Evolutionary conservation across 2,888 invertebrate genomes (phyloP).

Genomic region (Chalcosyrphus nemorum): DNA sequence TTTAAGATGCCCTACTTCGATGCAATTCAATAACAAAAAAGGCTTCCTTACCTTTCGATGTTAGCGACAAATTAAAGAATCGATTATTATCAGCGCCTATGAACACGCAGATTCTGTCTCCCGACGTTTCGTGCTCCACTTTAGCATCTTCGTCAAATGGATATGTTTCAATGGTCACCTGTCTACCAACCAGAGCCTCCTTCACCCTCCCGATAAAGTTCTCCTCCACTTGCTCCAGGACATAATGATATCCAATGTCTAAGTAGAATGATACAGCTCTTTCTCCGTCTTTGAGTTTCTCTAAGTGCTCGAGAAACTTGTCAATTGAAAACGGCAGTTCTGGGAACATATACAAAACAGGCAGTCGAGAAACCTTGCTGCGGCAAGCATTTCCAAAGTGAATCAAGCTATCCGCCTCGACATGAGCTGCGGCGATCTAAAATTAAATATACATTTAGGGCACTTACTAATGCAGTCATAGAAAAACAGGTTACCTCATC

Average conservation of each 20-base stretch:
- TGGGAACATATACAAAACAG: conserved; percentile 89
- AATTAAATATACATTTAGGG: conserved; percentile 74
- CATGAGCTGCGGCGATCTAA: conserved; percentile 94
- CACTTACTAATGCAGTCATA: not conserved
- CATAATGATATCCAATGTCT: conserved; percentile 86
- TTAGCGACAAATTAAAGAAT: conserved; percentile 85
- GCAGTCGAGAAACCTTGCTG: conserved; percentile 88
- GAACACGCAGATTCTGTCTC: conserved; percentile 85
- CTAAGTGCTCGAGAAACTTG: conserved; percentile 79
- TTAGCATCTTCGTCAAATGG: conserved; percentile 75
- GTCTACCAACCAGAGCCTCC: conserved; percentile 73
- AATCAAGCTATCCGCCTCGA: conserved; percentile 91
- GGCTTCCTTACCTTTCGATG: conserved; percentile 82
- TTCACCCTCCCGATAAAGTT: conserved; percentile 71
- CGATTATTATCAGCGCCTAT: conserved; percentile 86
- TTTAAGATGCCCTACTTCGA: no score
- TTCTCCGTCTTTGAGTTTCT: conserved; percentile 77
- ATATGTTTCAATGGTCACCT: conserved; percentile 76
- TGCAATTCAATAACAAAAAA: no score
- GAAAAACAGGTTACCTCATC: conserved; percentile 76
- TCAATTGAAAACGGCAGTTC: conserved; percentile 84
- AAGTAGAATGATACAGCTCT: conserved; percentile 85
- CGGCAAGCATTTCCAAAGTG: conserved; percentile 97
- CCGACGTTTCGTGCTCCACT: conserved; percentile 76
- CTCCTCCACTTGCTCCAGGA: conserved; percentile 82